Conservation (phyloP, 2,797 vertebrate species). For the Ceryle rudis region DNA sequence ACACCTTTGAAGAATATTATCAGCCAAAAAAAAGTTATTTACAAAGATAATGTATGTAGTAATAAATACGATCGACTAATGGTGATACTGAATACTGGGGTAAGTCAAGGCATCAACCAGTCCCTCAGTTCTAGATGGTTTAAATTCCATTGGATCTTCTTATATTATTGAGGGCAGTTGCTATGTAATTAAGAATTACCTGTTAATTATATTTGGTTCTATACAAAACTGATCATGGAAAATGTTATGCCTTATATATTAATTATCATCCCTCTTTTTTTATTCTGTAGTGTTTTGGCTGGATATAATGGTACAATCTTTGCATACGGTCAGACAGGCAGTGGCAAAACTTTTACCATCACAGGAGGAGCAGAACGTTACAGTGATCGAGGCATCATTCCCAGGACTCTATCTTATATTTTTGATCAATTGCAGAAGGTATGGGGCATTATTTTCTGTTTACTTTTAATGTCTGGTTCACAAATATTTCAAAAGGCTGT, state of each 20-base stretch:
- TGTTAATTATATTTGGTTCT: not conserved
- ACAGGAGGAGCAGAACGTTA: slow-evolving; percentile 93
- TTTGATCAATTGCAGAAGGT: slow-evolving; percentile 88
- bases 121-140: not conserved
- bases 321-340: slow-evolving; percentile 97
- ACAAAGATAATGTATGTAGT: not conserved
- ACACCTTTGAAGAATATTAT: not conserved
- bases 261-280: not conserved
- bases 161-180: not conserved
- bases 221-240: not conserved
- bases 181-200: not conserved
- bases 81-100: not conserved
- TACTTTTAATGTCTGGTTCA: not conserved
- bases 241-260: not conserved
- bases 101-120: not conserved
- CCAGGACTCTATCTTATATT: slow-evolving; percentile 91
- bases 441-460: slow-evolving; percentile 1
- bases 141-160: not conserved
- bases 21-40: not conserved
- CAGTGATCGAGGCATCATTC: slow-evolving; percentile 92
- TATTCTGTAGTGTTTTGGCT: slow-evolving; percentile 82
- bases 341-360: slow-evolving; percentile 97
- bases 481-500: not conserved
- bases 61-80: not conserved
- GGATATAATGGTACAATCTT: slow-evolving; percentile 97